These are phyloP conservation scores for Hippopotamyrus pictus DNA, from an alignment of 2,797 vertebrate genomes.

Conservation along the genomic window DNA sequence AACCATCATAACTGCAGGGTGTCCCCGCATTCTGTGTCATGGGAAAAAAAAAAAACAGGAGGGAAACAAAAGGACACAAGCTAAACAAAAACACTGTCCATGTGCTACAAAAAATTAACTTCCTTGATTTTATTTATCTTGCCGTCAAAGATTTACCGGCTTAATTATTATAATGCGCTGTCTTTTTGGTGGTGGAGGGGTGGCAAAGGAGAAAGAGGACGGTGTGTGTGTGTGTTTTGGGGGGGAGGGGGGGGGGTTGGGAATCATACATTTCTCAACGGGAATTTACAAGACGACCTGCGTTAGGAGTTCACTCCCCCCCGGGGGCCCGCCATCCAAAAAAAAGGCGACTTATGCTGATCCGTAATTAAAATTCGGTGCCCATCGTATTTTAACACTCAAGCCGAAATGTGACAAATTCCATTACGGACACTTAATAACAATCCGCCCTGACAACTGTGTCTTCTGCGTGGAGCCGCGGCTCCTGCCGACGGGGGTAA, in stretches of 20 bases:
- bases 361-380: constrained; percentile 66
- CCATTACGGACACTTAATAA: constrained; percentile 52
- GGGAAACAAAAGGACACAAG: background rate
- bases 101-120: background rate
- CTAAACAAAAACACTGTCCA: background rate
- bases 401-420: constrained; percentile 39
- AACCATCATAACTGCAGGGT: constrained; percentile 35
- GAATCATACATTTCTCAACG: background rate
- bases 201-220: background rate
- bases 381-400: constrained; percentile 35
- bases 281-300: constrained; percentile 42
- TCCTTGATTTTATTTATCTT: background rate
- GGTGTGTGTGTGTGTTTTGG: background rate
- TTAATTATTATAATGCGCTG: too few relatives aligned
- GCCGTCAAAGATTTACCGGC: background rate
- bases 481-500: background rate
- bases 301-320: constrained; percentile 53
- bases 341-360: constrained; percentile 52
- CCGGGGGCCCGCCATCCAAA: constrained; percentile 58
- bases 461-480: background rate
- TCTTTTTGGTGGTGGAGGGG: background rate
- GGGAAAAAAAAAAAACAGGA: background rate
- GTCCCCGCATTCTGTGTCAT: background rate
- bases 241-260: background rate
- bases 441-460: constrained; percentile 33